Conservation (phyloP, 2,113 vertebrate genomes). For the Mesembrinibis cayennensis region DNA sequence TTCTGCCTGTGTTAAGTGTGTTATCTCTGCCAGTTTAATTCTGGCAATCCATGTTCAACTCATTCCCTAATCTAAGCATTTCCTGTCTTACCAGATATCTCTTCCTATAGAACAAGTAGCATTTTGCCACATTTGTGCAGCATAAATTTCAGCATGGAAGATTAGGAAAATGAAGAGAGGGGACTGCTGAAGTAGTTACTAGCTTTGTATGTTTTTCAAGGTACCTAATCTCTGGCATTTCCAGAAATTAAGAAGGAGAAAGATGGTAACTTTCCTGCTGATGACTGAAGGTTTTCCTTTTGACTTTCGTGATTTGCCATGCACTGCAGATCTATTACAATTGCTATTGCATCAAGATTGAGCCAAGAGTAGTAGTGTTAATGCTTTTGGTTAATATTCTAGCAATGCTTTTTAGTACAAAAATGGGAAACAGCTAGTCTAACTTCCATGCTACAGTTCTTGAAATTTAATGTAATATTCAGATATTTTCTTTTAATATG, state of each 20-base stretch:
- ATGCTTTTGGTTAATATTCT: neutral
- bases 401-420: neutral
- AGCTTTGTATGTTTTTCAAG: neutral
- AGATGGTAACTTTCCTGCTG: neutral
- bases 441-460: neutral
- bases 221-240: neutral
- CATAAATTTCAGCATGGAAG: neutral
- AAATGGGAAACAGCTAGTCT: neutral
- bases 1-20: neutral
- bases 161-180: neutral
- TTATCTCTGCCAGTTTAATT: neutral
- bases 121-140: neutral
- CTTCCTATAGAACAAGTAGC: neutral
- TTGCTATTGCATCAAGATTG: neutral
- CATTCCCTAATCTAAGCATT: neutral
- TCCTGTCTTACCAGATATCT: neutral
- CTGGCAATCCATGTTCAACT: neutral
- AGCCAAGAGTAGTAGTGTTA: neutral
- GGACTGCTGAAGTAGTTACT: neutral
- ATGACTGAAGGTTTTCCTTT: neutral
- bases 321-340: neutral
- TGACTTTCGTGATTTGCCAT: neutral
- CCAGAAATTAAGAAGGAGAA: neutral
- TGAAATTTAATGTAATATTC: neutral
- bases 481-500: conserved; percentile 76